Conservation (phyloP, 1,140 invertebrate genomes). For the Drosophila bocki region DNA sequence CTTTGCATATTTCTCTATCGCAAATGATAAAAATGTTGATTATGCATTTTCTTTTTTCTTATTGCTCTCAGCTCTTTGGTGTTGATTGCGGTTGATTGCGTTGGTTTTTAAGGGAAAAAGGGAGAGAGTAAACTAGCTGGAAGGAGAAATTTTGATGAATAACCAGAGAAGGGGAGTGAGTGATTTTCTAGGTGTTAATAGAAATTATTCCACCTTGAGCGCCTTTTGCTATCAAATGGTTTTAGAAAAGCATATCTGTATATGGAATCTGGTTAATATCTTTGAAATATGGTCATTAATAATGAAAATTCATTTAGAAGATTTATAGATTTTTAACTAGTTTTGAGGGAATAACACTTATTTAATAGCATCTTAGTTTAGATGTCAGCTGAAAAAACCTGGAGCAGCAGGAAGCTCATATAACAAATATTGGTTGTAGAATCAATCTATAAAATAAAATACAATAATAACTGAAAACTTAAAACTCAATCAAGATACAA, state of each 20-base stretch:
- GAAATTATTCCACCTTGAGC: conserved; percentile 5
- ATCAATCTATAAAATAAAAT: not conserved
- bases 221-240: not conserved
- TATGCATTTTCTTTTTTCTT: conserved; percentile 61
- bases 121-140: not conserved
- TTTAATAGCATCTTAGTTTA: no score
- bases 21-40: conserved; percentile 77
- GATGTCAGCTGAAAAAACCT: no score
- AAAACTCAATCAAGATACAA: not conserved
- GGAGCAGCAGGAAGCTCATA: not conserved
- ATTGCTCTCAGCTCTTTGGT: conserved; percentile 63
- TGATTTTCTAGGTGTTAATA: conserved; percentile 22
- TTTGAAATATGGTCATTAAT: not conserved
- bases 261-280: not conserved
- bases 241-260: no score
- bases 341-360: no score
- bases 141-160: not conserved
- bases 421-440: not conserved
- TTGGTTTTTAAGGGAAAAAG: conserved; percentile 15
- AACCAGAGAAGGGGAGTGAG: not conserved
- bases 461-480: not conserved
- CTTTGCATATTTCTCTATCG: conserved; percentile 71
- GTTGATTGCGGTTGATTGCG: conserved; percentile 76
- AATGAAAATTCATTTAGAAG: not conserved
- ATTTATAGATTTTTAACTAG: no score